phyloP scores from a whole-genome alignment of 2,888 invertebrate species.

The Nomada ruficornis region DNA sequence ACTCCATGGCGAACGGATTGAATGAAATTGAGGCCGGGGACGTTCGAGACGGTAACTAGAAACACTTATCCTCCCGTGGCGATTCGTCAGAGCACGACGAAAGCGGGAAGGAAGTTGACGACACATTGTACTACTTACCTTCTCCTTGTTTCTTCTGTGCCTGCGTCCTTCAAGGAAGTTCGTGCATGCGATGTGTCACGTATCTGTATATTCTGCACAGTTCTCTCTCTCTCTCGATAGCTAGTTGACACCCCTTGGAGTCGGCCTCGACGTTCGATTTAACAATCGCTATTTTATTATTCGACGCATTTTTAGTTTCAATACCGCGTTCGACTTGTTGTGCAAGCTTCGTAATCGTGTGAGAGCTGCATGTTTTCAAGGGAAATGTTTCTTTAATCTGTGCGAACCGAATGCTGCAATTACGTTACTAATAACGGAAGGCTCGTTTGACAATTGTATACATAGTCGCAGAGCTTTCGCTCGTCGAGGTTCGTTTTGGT shows the following conservation, averaged over 20 bases:
- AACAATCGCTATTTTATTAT: neutral
- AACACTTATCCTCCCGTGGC: neutral
- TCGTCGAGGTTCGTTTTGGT: neutral
- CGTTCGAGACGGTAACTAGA: constrained; percentile 92
- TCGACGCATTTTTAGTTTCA: neutral
- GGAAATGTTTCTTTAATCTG: neutral
- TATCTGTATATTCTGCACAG: constrained; percentile 65
- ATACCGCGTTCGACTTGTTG: neutral
- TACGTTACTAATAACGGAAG: neutral
- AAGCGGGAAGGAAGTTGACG: neutral
- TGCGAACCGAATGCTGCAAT: neutral
- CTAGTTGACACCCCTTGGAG: neutral
- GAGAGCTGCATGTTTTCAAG: neutral
- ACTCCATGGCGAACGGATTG: constrained; percentile 92
- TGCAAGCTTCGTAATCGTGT: neutral
- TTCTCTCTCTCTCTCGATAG: constrained; percentile 47
- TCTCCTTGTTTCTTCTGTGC: constrained; percentile 48
- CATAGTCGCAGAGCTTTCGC: neutral
- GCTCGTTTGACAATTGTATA: neutral
- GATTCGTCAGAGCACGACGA: neutral
- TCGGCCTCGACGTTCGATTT: constrained; percentile 4
- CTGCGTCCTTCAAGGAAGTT: constrained; percentile 50
- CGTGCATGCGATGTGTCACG: constrained; percentile 63
- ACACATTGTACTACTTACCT: constrained; percentile 8
- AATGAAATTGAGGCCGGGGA: constrained; percentile 98